Percentiles rank a stretch among this genome's conserved stretches.
These are phyloP conservation scores for Podocnemis expansa DNA, from an alignment of 2,113 vertebrate species.

Conservation along the genomic window DNA sequence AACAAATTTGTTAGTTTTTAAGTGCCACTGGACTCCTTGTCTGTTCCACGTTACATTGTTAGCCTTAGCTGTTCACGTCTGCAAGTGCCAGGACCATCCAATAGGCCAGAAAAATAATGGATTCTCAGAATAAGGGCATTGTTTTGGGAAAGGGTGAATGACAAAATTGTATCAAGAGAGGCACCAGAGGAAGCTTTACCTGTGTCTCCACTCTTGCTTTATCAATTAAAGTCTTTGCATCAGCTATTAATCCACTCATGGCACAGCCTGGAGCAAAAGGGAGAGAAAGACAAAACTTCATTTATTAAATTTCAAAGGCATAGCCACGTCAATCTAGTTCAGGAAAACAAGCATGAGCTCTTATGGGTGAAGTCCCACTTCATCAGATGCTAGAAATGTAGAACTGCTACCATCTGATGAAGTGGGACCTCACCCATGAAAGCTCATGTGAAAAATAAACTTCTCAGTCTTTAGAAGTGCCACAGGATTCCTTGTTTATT, in stretches of 20 bases:
- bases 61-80: fast-evolving
- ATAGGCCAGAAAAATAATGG: background rate
- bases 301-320: background rate
- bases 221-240: slow-evolving; percentile 98
- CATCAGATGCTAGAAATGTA: too few relatives aligned
- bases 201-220: slow-evolving; percentile 99
- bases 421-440: too few relatives aligned
- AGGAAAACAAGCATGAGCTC: too few relatives aligned
- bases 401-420: too few relatives aligned
- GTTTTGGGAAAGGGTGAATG: background rate
- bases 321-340: too few relatives aligned
- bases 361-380: too few relatives aligned
- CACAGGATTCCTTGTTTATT: background rate
- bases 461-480: too few relatives aligned
- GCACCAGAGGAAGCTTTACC: slow-evolving; percentile 75
- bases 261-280: slow-evolving; percentile 87
- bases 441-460: too few relatives aligned
- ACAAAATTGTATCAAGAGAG: background rate
- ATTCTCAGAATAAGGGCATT: background rate
- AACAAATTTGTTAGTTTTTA: too few relatives aligned
- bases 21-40: too few relatives aligned
- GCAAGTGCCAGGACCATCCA: fast-evolving
- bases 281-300: background rate
- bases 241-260: slow-evolving; percentile 98
- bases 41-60: too few relatives aligned